These are phyloP conservation scores for Phaetusa simplex DNA, from an alignment of 2,113 vertebrate species.

Conservation along the genomic window DNA sequence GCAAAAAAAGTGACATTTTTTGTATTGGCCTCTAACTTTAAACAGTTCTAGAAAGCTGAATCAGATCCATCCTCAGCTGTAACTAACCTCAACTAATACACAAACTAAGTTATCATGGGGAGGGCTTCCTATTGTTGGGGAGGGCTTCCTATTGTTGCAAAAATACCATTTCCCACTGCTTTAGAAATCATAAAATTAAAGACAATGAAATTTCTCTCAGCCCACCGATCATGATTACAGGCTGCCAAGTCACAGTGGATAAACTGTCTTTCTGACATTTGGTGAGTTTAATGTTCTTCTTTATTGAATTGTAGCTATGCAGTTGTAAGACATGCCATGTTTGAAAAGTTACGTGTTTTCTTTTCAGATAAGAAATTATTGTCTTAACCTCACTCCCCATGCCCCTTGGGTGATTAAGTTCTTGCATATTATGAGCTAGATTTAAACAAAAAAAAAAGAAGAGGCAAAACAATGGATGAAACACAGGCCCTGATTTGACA, in stretches of 20 bases:
- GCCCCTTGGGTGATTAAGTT: not conserved
- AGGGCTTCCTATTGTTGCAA: constrained; percentile 1
- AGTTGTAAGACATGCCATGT: not conserved
- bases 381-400: not conserved
- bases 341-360: not conserved
- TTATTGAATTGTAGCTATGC: not conserved
- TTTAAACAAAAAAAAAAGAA: not conserved
- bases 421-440: not conserved
- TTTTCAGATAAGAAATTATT: not conserved
- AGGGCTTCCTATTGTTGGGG: not conserved
- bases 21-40: not conserved
- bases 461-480: not conserved
- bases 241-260: not conserved
- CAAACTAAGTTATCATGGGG: not conserved
- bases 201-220: constrained; percentile 17
- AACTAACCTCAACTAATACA: not conserved
- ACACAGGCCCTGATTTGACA: not conserved
- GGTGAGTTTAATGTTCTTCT: not conserved
- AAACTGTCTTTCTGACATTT: not conserved
- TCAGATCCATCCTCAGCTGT: not conserved
- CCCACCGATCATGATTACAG: not conserved
- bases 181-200: constrained; percentile 16
- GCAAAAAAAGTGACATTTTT: not conserved
- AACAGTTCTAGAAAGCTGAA: not conserved
- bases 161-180: not conserved